Conservation (phyloP, 2,888 invertebrate species). For the Drosophila imparisetae region DNA sequence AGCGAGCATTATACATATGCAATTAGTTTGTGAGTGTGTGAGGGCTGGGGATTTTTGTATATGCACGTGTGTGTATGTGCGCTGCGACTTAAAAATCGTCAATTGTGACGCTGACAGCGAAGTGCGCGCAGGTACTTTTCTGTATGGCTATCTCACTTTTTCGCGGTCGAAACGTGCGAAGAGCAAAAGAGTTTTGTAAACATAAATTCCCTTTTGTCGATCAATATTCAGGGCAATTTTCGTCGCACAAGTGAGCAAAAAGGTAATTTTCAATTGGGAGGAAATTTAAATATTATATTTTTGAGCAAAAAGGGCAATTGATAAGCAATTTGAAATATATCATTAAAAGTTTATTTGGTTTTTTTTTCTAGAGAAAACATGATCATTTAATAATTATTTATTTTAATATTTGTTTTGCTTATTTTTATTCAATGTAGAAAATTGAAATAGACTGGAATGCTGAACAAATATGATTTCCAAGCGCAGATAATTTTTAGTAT, state of each 20-base stretch:
- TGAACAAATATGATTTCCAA: not conserved
- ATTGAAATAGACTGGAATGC: not conserved
- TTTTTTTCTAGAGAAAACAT: not conserved
- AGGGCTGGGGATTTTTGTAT: not conserved
- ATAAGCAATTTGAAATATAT: not conserved
- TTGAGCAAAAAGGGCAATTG: not conserved
- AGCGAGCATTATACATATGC: not conserved
- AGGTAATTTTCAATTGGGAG: not conserved
- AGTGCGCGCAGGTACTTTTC: not conserved
- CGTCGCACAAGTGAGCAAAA: not conserved
- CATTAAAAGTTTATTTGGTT: not conserved
- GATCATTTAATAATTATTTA: not conserved
- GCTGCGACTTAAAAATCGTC: not conserved
- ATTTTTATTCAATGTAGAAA: not conserved
- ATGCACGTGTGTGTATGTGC: not conserved
- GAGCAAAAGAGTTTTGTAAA: not conserved
- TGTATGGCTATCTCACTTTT: too few species aligned
- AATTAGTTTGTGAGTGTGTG: not conserved
- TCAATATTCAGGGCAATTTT: not conserved
- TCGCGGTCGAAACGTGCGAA: not conserved
- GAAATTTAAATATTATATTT: not conserved
- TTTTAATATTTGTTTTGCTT: not conserved
- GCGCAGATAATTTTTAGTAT: not conserved
- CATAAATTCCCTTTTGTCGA: not conserved
- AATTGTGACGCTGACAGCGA: not conserved